Evolutionary conservation across 2,888 invertebrate genomes (phyloP), one percentile per base, ranked within the genome.

Genomic region (Chloroclystis v-ata): DNA sequence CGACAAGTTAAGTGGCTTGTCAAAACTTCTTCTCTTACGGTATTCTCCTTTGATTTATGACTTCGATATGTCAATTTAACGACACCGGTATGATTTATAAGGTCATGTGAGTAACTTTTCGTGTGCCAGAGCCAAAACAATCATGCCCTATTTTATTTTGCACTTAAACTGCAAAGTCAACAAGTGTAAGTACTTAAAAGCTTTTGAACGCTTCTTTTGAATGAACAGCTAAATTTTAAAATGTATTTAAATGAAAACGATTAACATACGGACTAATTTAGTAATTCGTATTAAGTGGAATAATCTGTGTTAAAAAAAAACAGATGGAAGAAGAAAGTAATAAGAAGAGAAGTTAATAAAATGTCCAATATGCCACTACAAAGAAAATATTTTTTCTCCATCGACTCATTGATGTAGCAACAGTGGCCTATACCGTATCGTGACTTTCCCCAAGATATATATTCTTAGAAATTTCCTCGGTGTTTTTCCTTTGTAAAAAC

Each of bases 81-180:
- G 84, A 83, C 81, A 83, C 70, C 79, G 64, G 60, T 68, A 78
- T 84, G 84, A 84, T 84, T 84, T 81, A 84, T 84, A 75, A 72
- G 78, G 75, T 74, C 76, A 80, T 79, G 49, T 59, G 46, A 54
- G 56, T 56, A 56, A 72, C 67, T 67, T 68, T 69, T 67, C 61
- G 56, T 59, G 46, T 30, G 47, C 35, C 37, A 48, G 44, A 35
- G 47, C 11, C 28, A 40, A 37, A 35, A 35, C 35, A 35, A 35
- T 35, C 9, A 28, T 20, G 20, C 7, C 26, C 37, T 33, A 38
- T 47, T 35, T 39, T 47, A 37, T 43, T 37, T 47, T 28, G 25
- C 28, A 32, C 28, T 20, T 11, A 11, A 39, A 33, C 29, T 37
- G 33, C 33, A 16, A 41, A 37, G 45, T 46, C 51, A 49, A 49